These are phyloP conservation scores for Uropetala carovei DNA, from an alignment of 2,888 invertebrate species.

Conservation along the genomic window DNA sequence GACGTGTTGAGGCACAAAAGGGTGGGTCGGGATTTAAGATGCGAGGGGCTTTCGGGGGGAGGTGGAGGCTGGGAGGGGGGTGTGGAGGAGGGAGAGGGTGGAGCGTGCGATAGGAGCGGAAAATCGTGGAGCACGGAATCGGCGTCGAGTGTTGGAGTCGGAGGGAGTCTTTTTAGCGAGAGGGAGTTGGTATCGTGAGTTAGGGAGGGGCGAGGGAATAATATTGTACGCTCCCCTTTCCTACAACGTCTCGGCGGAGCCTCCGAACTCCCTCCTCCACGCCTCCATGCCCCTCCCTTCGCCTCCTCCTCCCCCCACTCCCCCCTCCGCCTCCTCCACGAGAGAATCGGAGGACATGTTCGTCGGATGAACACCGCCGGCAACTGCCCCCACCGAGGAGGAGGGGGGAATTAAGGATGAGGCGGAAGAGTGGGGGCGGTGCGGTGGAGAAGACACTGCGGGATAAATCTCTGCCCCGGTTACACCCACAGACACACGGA, in stretches of 20 bases:
- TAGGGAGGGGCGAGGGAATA: background rate
- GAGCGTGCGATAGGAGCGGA: background rate
- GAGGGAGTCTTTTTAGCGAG: background rate
- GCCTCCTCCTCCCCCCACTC: background rate
- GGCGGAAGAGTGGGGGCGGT: background rate
- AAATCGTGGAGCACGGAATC: background rate
- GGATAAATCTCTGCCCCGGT: slow-evolving; percentile 36
- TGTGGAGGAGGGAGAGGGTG: background rate
- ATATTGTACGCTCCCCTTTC: background rate
- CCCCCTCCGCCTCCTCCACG: background rate
- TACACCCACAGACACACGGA: slow-evolving; percentile 37
- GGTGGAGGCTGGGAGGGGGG: background rate
- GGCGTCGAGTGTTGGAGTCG: background rate
- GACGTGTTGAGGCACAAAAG: background rate
- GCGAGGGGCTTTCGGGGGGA: background rate
- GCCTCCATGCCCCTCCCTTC: background rate
- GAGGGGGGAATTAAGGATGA: background rate
- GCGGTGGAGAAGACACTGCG: slow-evolving; percentile 33
- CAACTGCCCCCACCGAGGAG: background rate
- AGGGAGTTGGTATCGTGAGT: background rate
- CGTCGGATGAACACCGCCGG: slow-evolving; percentile 30
- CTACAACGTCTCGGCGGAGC: background rate
- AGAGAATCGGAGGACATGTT: slow-evolving; percentile 31
- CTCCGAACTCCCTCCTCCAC: background rate
- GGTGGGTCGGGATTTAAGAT: slow-evolving; percentile 16